phyloP scores from a whole-genome alignment of 2,888 invertebrate genomes.

The Drosophila anomelani region DNA sequence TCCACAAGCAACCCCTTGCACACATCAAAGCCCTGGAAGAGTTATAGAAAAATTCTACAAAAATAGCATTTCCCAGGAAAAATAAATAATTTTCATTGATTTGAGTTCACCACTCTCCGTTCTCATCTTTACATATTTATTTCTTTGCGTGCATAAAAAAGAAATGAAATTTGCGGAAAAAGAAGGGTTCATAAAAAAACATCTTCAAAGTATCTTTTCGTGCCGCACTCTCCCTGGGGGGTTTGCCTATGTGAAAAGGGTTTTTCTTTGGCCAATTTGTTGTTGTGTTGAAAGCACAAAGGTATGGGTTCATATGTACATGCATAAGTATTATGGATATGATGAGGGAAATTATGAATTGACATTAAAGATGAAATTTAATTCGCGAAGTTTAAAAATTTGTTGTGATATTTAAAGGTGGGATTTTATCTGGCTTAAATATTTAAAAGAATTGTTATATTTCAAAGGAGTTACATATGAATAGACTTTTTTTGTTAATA shows the following conservation, averaged over 20 bases:
- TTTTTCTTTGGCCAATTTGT: slow-evolving; percentile 6
- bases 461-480: neutral
- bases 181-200: slow-evolving; percentile 28
- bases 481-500: neutral
- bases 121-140: slow-evolving; percentile 1
- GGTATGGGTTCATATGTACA: neutral
- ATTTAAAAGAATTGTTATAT: neutral
- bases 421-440: too few species aligned
- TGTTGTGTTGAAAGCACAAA: slow-evolving; percentile 3
- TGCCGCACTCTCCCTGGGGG: slow-evolving; percentile 14
- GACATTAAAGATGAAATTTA: neutral
- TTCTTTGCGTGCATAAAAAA: slow-evolving; percentile 9
- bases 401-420: neutral
- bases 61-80: slow-evolving; percentile 5
- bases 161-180: neutral
- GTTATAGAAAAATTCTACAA: slow-evolving; percentile 4
- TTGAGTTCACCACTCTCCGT: slow-evolving; percentile 2
- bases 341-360: neutral
- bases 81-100: slow-evolving; percentile 31
- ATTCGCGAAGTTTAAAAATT: too few species aligned
- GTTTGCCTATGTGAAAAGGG: slow-evolving; percentile 14
- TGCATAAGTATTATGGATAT: neutral
- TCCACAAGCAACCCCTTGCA: neutral
- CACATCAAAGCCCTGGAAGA: slow-evolving; percentile 22
- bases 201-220: slow-evolving; percentile 35